These are phyloP conservation scores for Drosophila percnosoma DNA, from an alignment of 2,888 invertebrate genomes.

Conservation along the genomic window DNA sequence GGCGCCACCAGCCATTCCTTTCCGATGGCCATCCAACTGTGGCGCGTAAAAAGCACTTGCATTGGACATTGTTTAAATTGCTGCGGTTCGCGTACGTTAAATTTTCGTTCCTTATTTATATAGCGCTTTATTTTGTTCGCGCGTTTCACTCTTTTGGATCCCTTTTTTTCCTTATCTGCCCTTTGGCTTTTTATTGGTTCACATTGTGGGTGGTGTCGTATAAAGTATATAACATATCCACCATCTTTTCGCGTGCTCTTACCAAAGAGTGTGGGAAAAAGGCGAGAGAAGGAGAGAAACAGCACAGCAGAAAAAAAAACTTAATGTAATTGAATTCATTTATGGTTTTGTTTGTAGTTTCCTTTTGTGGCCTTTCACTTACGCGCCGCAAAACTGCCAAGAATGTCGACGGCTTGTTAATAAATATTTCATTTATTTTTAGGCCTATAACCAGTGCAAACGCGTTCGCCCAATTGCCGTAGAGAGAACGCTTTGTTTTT, in stretches of 20 bases:
- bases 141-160: slow-evolving; percentile 18
- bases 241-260: slow-evolving; percentile 14
- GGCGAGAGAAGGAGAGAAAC: background rate
- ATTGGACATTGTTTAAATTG: slow-evolving; percentile 78
- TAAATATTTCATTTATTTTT: slow-evolving; percentile 77
- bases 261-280: background rate
- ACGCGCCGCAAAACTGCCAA: slow-evolving; percentile 65
- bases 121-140: slow-evolving; percentile 62
- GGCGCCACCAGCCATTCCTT: slow-evolving; percentile 22
- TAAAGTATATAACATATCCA: slow-evolving; percentile 58
- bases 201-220: slow-evolving; percentile 25
- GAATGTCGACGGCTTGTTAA: slow-evolving; percentile 73
- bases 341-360: slow-evolving; percentile 77
- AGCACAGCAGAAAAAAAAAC: slow-evolving; percentile 53
- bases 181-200: slow-evolving; percentile 53
- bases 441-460: slow-evolving; percentile 49
- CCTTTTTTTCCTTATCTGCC: background rate
- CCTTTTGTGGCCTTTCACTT: slow-evolving; percentile 57
- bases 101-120: slow-evolving; percentile 72
- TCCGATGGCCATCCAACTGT: slow-evolving; percentile 54
- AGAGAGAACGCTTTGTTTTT: slow-evolving; percentile 57
- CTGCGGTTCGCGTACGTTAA: slow-evolving; percentile 73
- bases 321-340: slow-evolving; percentile 80
- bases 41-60: slow-evolving; percentile 68
- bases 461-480: slow-evolving; percentile 18